Conservation (phyloP, 2,113 vertebrate genomes). For the Aegotheles bennettii region DNA sequence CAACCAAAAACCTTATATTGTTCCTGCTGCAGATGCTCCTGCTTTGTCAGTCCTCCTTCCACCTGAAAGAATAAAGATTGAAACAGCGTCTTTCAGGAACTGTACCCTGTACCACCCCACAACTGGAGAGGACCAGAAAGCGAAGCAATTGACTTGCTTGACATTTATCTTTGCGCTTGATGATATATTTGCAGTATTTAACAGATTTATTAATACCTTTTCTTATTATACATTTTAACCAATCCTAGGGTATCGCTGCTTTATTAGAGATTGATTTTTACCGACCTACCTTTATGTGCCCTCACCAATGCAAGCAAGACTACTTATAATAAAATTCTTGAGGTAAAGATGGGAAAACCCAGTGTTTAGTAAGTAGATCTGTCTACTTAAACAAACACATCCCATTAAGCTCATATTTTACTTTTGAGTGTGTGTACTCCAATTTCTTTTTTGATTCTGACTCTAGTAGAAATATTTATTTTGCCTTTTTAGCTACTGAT, state of each 20-base stretch:
- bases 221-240: background rate
- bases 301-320: background rate
- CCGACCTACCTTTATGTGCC: background rate
- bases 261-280: background rate
- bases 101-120: background rate
- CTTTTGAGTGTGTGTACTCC: background rate
- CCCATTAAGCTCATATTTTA: background rate
- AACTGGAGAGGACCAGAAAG: background rate
- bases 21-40: background rate
- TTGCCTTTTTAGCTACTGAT: background rate
- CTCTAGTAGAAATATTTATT: background rate
- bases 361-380: background rate
- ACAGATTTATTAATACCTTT: background rate
- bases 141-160: background rate
- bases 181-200: background rate
- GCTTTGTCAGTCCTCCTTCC: background rate
- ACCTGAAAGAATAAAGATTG: background rate
- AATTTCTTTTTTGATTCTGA: background rate
- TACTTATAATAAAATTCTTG: background rate
- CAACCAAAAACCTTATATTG: background rate
- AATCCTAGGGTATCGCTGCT: background rate
- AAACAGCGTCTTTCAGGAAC: background rate
- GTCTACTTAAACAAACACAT: background rate
- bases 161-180: background rate
- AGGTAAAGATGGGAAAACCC: background rate